A percentile compares a stretch with the other conserved stretches of the same genome.
phyloP scores from a whole-genome alignment of 2,888 invertebrate species.

The Brachyptera risi region DNA sequence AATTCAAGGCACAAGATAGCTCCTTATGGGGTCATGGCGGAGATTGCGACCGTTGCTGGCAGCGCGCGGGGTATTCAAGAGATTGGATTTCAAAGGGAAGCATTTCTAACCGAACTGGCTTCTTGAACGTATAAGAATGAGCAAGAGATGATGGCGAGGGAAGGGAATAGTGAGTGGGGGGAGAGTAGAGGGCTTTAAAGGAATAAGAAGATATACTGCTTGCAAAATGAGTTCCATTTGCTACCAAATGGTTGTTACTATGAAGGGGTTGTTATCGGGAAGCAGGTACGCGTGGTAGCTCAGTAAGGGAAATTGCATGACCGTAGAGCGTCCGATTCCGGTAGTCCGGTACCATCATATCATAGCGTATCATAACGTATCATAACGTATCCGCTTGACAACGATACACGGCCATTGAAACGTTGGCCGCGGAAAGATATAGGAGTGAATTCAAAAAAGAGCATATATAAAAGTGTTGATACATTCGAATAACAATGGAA shows the following conservation, averaged over 20 bases:
- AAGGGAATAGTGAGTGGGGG: background rate
- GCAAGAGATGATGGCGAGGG: background rate
- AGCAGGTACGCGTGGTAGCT: background rate
- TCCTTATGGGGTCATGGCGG: background rate
- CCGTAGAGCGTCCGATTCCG: too few species aligned
- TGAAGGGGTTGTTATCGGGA: background rate
- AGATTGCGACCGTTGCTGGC: constrained; percentile 6
- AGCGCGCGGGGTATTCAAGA: background rate
- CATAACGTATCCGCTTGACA: too few species aligned
- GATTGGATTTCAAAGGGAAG: constrained; percentile 7
- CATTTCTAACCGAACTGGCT: background rate
- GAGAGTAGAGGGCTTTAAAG: background rate
- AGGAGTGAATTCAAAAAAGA: too few species aligned
- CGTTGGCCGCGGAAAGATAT: too few species aligned
- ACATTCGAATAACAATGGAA: too few species aligned
- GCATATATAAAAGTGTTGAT: too few species aligned
- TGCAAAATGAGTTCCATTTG: constrained; percentile 10
- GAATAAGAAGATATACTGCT: constrained; percentile 3
- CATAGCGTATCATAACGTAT: too few species aligned
- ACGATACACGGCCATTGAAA: too few species aligned
- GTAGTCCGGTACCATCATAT: too few species aligned
- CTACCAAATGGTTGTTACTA: constrained; percentile 11
- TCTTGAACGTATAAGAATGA: background rate
- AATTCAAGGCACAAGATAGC: too few species aligned
- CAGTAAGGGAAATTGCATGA: constrained; percentile 4